phyloP scores from a whole-genome alignment of 2,113 vertebrate genomes.

The Hydrolagus affinis region DNA sequence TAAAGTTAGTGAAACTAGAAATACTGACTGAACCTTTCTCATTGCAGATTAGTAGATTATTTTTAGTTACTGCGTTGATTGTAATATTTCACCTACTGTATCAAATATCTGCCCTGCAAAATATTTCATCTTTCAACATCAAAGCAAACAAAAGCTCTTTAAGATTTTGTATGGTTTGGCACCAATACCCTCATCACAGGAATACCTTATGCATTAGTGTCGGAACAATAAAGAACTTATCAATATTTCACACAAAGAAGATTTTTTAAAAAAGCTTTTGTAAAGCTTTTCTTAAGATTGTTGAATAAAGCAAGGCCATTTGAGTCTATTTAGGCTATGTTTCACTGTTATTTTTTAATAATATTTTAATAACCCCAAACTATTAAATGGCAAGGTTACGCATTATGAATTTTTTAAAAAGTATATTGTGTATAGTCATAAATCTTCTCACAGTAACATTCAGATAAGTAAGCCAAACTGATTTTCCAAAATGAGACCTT shows the following conservation, averaged over 20 bases:
- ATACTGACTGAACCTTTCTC: background rate
- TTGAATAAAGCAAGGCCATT: background rate
- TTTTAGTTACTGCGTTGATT: slow-evolving; percentile 20
- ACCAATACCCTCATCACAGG: background rate
- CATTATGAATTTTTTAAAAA: background rate
- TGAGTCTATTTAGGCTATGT: background rate
- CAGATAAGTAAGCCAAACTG: too few relatives aligned
- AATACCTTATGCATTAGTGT: background rate
- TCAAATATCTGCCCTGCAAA: slow-evolving; percentile 23
- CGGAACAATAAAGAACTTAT: background rate
- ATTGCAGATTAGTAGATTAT: slow-evolving; percentile 13
- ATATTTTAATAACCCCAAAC: background rate
- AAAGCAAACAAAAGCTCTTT: slow-evolving; percentile 27
- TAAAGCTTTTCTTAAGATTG: too few relatives aligned
- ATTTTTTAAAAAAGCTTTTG: background rate
- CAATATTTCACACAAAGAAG: background rate
- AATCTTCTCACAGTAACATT: background rate
- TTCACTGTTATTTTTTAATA: background rate
- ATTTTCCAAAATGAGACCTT: slow-evolving; percentile 19
- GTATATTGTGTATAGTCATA: background rate
- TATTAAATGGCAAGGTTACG: background rate
- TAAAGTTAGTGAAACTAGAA: slow-evolving; percentile 1
- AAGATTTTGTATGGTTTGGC: background rate
- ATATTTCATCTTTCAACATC: slow-evolving; percentile 28
- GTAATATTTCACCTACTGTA: slow-evolving; percentile 21